These are phyloP conservation scores for Sinocyclocheilus rhinocerous DNA, from an alignment of 2,113 vertebrate genomes.

Conservation along the genomic window DNA sequence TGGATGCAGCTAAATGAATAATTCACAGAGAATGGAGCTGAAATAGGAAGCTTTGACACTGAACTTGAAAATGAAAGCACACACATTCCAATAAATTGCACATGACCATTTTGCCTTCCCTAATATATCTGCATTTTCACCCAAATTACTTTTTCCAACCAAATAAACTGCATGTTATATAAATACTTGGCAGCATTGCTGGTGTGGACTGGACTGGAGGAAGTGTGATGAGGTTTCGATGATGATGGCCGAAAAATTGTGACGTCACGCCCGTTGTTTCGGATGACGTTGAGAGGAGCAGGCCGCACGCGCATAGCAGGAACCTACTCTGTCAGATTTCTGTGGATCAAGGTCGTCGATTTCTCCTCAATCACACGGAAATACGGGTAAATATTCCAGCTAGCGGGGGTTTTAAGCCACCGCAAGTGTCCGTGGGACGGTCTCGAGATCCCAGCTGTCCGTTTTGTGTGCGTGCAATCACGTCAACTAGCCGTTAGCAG, in stretches of 20 bases:
- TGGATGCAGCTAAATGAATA: background rate
- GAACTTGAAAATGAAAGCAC: background rate
- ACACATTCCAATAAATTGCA: background rate
- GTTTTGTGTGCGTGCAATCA: constrained; percentile 47
- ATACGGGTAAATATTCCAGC: constrained; percentile 52
- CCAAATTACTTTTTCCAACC: background rate
- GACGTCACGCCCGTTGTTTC: constrained; percentile 77
- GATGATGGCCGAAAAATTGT: constrained; percentile 47
- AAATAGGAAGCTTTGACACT: constrained; percentile 1
- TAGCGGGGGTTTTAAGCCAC: background rate
- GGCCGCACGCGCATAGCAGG: constrained; percentile 69
- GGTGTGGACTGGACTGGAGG: too few relatives aligned
- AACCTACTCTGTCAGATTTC: constrained; percentile 60
- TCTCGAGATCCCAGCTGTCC: constrained; percentile 11
- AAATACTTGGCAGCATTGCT: background rate
- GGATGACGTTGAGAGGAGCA: constrained; percentile 69
- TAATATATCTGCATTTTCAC: background rate
- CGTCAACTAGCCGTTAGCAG: constrained; percentile 45
- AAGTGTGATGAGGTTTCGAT: constrained; percentile 23
- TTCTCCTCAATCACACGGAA: constrained; percentile 46
- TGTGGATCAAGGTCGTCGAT: constrained; percentile 67
- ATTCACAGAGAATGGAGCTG: background rate
- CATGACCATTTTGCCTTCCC: background rate
- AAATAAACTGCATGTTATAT: background rate
- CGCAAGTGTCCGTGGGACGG: background rate